Base-by-base conservation (phyloP, 2,113 vertebrate genomes). In the Seriola quinqueradiata region DNA sequence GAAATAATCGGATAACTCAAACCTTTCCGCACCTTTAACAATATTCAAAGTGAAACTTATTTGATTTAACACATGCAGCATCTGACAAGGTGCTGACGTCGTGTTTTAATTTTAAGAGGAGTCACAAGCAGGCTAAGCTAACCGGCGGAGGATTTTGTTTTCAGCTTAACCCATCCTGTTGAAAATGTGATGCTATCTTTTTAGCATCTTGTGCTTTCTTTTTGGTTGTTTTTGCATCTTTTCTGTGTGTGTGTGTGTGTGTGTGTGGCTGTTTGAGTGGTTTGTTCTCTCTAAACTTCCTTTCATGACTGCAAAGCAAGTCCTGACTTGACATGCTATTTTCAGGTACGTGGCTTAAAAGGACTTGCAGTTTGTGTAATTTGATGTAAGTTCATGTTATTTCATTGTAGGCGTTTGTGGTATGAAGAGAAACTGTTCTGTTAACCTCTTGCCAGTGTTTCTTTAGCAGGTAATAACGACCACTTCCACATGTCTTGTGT, bases 401-500 rank as follows among this genome's bases (percentile, higher is more conserved):
- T 64, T 77, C 25, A 66, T 75, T 42, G 3, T 19, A 8, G 9
- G 17, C 28, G 23, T 44, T 61, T 72, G 48, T 70, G 38, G 2
- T 28, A 16, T 65, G 21, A 55, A 63, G 11, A 63, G 11, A 46
- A 10, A 46, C 54, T 61, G 54, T 42, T 76, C 76, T 16, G n/a
- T 75, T 42, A 57, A 70, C 60, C 42, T 74, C 48, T 5, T 48
- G 23, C 34, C 64, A 52, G n/a, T 13, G 65, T 34, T 28, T 63
- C 28, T 77, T 55, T 12, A 50, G 5, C 46, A 65, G 12, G 72
- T 73, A 74, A 65, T 72, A 17, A 83, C 8, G 25, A 74, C 79
- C 63, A 68, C 61, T 77, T 82, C 50, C 70, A 54, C 54, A 32
- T 77, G 58, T 85, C 76, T 79, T 66, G 48, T 58, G 82, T 54